Evolutionary conservation across 2,113 vertebrate species (phyloP), one percentile per base, ranked within the genome.

Genomic region (Rhinopomastus cyanomelas): DNA sequence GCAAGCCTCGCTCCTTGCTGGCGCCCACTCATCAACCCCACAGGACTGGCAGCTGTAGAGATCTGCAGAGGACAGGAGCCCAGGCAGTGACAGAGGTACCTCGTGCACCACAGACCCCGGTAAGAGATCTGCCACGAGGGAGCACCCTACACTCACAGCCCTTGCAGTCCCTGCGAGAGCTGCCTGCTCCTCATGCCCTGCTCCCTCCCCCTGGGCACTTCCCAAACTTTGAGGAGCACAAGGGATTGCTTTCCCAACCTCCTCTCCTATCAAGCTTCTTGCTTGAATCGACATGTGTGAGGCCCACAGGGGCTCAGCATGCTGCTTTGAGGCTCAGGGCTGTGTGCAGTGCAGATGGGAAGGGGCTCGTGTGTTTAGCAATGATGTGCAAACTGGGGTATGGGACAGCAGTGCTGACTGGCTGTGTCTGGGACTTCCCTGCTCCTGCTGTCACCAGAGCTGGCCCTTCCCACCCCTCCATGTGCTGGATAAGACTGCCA

Each of bases 21-120:
- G 82, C 11, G 98, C 96, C 98, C 98, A 99, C 60, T 98, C 95
- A 1, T 95, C 95, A 21, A 87, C 60, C 51, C 72, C 36, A 29
- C 98, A 99, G 16, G 42, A 3, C 69, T 97, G 91, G 86, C 98
- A 99, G 5, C 22, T 34, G 60, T 96, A 97, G 11, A 79, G 93
- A 56, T 98, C 97, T 98, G 92, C 5, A 10, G 90, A 42, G 42
- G 78, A 93, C 64, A 66, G 0, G 3, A 39, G 14, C 29, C 34
- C 15, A 0, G 5, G 20, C 2, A 9, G 39, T 61, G 67, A 69
- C 22, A 37, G 46, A 49, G n/a, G 59, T 25, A 57, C 64, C 39
- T 80, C 12, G 0, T 12, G 8, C 26, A 32, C 60, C 57, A 26
- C 0, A 0, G 29, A 69, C n/a, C 19, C 8, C 0, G 53, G 87